A percentile compares a stretch with the other conserved stretches of the same genome.
phyloP scores from a whole-genome alignment of 2,888 invertebrate genomes.

The Helobdella robusta region DNA sequence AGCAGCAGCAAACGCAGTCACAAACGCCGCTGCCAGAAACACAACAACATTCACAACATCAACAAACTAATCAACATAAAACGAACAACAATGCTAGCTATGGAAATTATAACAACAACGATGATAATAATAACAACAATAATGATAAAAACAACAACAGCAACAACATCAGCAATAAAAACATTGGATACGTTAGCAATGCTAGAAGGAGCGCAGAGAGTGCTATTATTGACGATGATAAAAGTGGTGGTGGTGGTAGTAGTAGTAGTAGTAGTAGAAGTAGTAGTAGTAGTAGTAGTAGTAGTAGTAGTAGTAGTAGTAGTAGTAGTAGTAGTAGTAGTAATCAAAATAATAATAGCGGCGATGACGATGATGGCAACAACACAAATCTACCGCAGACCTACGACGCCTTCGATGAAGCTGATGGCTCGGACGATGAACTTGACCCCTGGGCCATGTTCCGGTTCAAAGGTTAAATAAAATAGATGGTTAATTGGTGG shows the following conservation, averaged over 20 bases:
- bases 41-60: no score
- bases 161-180: background rate
- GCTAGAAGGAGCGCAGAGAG: background rate
- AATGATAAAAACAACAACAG: background rate
- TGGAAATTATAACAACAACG: background rate
- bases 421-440: no score
- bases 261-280: background rate
- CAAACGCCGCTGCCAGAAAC: no score
- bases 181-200: background rate
- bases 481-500: no score
- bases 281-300: slow-evolving; percentile 1
- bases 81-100: background rate
- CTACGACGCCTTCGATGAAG: no score
- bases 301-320: slow-evolving; percentile 1
- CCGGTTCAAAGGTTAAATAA: no score
- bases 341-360: no score
- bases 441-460: no score
- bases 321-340: slow-evolving; percentile 1
- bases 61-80: background rate
- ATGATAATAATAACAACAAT: slow-evolving; percentile 1
- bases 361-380: no score
- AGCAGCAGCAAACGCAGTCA: background rate
- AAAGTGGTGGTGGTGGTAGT: background rate
- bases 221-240: background rate
- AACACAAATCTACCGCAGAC: no score